Conservation (phyloP, 2,888 invertebrate species). For the Achlya flavicornis region DNA sequence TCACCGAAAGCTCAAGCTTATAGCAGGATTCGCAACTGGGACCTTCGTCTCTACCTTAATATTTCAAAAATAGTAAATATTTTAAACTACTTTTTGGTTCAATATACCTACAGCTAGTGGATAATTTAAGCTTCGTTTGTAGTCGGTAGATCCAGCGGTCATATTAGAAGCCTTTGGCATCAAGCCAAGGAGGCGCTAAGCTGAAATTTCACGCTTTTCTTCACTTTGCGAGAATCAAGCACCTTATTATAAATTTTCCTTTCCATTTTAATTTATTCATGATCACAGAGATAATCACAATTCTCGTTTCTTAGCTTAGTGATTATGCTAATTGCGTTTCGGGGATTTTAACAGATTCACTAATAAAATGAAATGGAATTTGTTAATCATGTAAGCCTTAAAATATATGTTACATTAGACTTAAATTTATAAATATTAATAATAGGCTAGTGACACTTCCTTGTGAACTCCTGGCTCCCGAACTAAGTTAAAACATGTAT, state of each 20-base stretch:
- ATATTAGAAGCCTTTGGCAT: constrained; percentile 31
- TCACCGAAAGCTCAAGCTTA: too few relatives aligned
- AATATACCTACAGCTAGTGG: not conserved
- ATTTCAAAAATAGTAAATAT: not conserved
- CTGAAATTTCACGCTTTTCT: constrained; percentile 32
- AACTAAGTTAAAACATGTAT: too few relatives aligned
- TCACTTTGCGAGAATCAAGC: constrained; percentile 23
- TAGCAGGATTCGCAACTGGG: too few relatives aligned
- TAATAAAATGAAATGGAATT: not conserved
- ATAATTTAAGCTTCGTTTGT: constrained; percentile 17
- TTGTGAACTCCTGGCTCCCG: too few relatives aligned
- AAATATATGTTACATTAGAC: too few relatives aligned
- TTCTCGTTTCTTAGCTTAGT: constrained; percentile 12
- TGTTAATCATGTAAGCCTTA: not conserved
- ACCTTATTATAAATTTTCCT: constrained; percentile 30
- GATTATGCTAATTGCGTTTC: not conserved
- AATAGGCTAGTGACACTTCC: too few relatives aligned
- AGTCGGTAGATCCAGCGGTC: constrained; percentile 24
- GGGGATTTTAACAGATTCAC: constrained; percentile 14
- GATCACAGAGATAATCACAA: constrained; percentile 19
- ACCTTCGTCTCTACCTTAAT: too few relatives aligned
- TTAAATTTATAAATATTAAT: too few relatives aligned
- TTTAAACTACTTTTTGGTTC: not conserved
- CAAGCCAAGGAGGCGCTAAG: constrained; percentile 28
- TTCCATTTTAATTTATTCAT: constrained; percentile 28